These are phyloP conservation scores for Cryptoprocta ferox DNA, from an alignment of 2,797 vertebrate genomes.

Conservation along the genomic window DNA sequence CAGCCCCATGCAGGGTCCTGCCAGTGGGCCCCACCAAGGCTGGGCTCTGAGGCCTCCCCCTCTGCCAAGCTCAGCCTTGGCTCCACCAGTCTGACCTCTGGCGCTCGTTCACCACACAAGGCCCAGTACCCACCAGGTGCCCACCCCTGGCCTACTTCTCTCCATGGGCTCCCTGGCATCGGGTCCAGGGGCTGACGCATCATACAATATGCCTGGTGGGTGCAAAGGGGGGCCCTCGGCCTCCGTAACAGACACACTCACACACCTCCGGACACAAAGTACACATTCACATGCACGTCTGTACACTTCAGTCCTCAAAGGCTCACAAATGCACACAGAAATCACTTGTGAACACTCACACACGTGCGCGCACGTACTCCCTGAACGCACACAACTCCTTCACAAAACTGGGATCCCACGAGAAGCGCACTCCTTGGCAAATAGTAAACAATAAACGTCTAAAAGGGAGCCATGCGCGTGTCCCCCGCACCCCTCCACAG, in stretches of 20 bases:
- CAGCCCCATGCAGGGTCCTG: not conserved
- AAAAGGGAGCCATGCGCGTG: not conserved
- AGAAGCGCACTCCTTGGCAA: not conserved
- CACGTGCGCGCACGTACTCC: conserved; percentile 51
- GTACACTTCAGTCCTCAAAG: not conserved
- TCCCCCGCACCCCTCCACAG: not conserved
- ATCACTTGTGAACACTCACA: not conserved
- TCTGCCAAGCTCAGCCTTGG: not conserved
- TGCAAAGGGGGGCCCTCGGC: not conserved
- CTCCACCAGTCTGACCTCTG: not conserved
- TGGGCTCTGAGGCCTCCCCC: not conserved
- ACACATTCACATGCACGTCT: not conserved
- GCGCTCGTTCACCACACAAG: not conserved
- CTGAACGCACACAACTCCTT: not conserved
- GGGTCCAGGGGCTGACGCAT: not conserved
- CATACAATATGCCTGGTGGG: not conserved
- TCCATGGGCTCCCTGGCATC: not conserved
- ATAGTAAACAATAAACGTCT: not conserved
- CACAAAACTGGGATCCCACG: not conserved
- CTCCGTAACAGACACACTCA: not conserved
- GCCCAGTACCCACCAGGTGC: not conserved
- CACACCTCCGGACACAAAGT: not conserved
- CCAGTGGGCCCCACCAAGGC: not conserved
- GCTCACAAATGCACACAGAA: not conserved
- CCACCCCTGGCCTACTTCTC: not conserved